Conservation (phyloP, 2,888 invertebrate genomes). For the Ochropleura leucogaster region DNA sequence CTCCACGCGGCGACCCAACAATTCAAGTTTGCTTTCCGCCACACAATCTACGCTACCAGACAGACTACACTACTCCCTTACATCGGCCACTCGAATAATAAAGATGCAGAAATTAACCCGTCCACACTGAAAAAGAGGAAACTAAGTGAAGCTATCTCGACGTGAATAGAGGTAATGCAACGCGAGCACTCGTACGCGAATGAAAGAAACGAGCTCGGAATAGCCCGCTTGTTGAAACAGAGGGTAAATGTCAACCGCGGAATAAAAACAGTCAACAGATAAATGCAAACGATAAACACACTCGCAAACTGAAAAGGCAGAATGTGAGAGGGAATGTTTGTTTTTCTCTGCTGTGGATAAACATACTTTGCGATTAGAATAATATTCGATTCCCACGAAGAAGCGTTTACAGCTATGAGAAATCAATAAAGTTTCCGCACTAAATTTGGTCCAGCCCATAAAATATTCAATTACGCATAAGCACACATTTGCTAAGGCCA, state of each 20-base stretch:
- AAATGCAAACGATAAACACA: slow-evolving; percentile 90
- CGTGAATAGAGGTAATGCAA: slow-evolving; percentile 88
- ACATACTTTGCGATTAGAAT: slow-evolving; percentile 64
- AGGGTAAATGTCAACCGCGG: slow-evolving; percentile 89
- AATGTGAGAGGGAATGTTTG: slow-evolving; percentile 81
- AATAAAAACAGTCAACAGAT: slow-evolving; percentile 91
- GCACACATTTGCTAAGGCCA: slow-evolving; percentile 90
- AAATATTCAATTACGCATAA: slow-evolving; percentile 91
- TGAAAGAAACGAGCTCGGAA: slow-evolving; percentile 87
- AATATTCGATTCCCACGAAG: slow-evolving; percentile 64
- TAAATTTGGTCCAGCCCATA: slow-evolving; percentile 87
- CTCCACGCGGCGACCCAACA: slow-evolving; percentile 89
- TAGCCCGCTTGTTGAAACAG: slow-evolving; percentile 86
- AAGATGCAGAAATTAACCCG: slow-evolving; percentile 90
- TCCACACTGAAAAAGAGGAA: slow-evolving; percentile 88
- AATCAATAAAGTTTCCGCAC: slow-evolving; percentile 86
- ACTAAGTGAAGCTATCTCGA: slow-evolving; percentile 90
- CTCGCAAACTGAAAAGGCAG: slow-evolving; percentile 85
- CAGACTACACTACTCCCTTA: slow-evolving; percentile 85
- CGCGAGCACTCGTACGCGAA: slow-evolving; percentile 87
- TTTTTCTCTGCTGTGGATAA: slow-evolving; percentile 62
- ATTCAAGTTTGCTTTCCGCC: slow-evolving; percentile 90
- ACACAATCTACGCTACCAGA: slow-evolving; percentile 89
- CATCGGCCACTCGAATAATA: slow-evolving; percentile 89
- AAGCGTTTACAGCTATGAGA: slow-evolving; percentile 69